A percentile compares a stretch with the other conserved stretches of the same genome.
Conservation (phyloP, 2,888 invertebrate species). For the Syritta pipiens region DNA sequence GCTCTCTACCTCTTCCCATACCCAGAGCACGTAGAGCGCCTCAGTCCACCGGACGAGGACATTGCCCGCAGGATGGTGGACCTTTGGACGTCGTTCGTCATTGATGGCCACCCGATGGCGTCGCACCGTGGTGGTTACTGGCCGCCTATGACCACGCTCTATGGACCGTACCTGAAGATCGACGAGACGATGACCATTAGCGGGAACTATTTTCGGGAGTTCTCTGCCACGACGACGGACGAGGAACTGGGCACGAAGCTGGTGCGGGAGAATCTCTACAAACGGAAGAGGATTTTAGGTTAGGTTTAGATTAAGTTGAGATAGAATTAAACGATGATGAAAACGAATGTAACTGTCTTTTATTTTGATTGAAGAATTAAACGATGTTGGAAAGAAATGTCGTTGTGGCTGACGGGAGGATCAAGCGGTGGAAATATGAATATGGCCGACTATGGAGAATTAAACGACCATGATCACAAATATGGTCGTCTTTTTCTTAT, state of each 20-base stretch:
- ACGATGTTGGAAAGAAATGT: too few species aligned
- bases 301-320: background rate
- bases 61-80: constrained; percentile 80
- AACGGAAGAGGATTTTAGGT: constrained; percentile 5
- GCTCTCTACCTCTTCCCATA: constrained; percentile 81
- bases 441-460: too few species aligned
- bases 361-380: too few species aligned
- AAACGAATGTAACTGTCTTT: background rate
- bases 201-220: constrained; percentile 77
- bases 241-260: constrained; percentile 69
- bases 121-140: constrained; percentile 75
- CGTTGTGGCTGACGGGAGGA: too few species aligned
- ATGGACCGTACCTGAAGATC: constrained; percentile 78
- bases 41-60: constrained; percentile 77
- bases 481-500: too few species aligned
- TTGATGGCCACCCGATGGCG: constrained; percentile 75
- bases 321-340: background rate
- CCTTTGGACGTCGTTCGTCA: constrained; percentile 78
- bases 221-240: constrained; percentile 75
- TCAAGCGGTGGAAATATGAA: too few species aligned
- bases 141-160: constrained; percentile 77
- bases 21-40: constrained; percentile 74
- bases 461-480: too few species aligned
- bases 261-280: constrained; percentile 42
- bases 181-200: constrained; percentile 75